Base-by-base conservation (phyloP, 2,888 invertebrate genomes). In the Dryadula phaetusa region DNA sequence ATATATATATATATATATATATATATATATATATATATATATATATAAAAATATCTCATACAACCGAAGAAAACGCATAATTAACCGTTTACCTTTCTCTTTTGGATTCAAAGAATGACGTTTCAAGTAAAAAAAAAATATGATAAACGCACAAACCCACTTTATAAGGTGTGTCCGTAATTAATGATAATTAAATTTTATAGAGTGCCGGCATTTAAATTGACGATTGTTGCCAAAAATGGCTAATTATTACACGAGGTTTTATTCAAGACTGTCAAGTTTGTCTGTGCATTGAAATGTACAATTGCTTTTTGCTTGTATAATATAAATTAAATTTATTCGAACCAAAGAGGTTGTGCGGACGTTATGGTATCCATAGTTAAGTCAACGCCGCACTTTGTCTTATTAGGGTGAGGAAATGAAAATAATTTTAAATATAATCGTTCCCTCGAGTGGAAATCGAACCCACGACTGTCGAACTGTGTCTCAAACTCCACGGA, bases 171-270 rank as follows among this genome's bases (percentile, higher is more conserved):
- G 37, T 44, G 14, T 18, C 32, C 28, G 52, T 62, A 69, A 66
- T 71, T 71, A 71, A 62, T 62, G 58, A 18, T 20, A 53, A 69
- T 67, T 47, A 64, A 69, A 46, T 58, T 71, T 71, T 69, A 71
- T 69, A 64, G 64, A 56, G 69, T 62, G 64, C 64, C 56, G 68
- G 58, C 62, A 71, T 66, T 69, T 66, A 64, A 64, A 69, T 69
- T 62, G 66, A 56, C 20, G 34, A 46, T 46, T 18, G 12, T 25
- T 10, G 2, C 28, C 32, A 25, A 49, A 49, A 47, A 47, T 25
- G 49, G 40, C 32, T 46, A 37, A 32, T 58, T 42, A 42, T 28
- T 28, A 44, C 18, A 42, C n/a, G 25, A 14, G 4, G 16, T 60
- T 20, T 20, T 46, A 16, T 16, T 52, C 28, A 52, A 28, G 52